These are phyloP conservation scores for Pseudoips prasinana DNA, from an alignment of 2,888 invertebrate genomes.

Conservation along the genomic window DNA sequence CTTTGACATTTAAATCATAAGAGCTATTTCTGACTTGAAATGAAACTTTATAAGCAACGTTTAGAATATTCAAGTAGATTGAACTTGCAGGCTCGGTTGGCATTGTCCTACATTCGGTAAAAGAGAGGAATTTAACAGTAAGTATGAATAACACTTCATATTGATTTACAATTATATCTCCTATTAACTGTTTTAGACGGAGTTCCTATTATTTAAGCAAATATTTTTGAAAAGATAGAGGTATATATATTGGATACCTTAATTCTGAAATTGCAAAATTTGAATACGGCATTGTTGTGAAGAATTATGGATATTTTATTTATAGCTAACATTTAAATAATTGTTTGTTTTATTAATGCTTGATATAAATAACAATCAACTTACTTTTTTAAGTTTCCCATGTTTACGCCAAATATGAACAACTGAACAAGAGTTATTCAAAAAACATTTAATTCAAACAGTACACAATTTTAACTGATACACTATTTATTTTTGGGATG, in stretches of 20 bases:
- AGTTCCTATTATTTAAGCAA: too few species aligned
- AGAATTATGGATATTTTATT: too few species aligned
- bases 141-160: too few species aligned
- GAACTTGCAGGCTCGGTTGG: constrained; percentile 44
- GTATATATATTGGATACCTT: too few species aligned
- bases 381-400: constrained; percentile 69
- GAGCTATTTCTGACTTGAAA: constrained; percentile 10
- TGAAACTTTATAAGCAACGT: too few species aligned
- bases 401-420: constrained; percentile 51
- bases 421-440: constrained; percentile 55
- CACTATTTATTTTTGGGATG: constrained; percentile 43
- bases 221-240: too few species aligned
- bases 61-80: constrained; percentile 25
- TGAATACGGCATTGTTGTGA: too few species aligned
- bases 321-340: too few species aligned
- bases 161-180: too few species aligned
- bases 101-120: constrained; percentile 65
- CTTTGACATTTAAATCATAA: neutral
- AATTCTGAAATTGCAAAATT: too few species aligned
- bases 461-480: constrained; percentile 40
- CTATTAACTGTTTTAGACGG: too few species aligned
- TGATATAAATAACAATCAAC: constrained; percentile 30
- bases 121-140: constrained; percentile 49
- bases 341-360: too few species aligned
- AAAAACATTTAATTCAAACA: constrained; percentile 49